These are phyloP conservation scores for Epirrhoe alternata DNA, from an alignment of 2,888 invertebrate genomes.

Conservation along the genomic window DNA sequence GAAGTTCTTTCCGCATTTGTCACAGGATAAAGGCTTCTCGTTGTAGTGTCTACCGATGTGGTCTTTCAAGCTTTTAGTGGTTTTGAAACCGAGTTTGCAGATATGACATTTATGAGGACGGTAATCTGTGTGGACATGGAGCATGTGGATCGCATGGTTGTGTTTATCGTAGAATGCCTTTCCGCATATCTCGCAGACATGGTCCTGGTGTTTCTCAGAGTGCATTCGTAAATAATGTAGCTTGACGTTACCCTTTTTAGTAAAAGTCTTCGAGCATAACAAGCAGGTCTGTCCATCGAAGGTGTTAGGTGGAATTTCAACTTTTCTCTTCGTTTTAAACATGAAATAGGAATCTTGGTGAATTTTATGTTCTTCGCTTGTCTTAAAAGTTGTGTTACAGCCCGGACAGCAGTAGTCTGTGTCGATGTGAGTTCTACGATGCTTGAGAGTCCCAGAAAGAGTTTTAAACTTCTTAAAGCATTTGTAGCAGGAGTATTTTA, in stretches of 20 bases:
- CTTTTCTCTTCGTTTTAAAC: slow-evolving; percentile 8
- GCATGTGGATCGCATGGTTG: slow-evolving; percentile 83
- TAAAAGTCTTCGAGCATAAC: slow-evolving; percentile 23
- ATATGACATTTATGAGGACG: slow-evolving; percentile 69
- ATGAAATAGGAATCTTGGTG: slow-evolving; percentile 14
- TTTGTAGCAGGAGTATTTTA: slow-evolving; percentile 77
- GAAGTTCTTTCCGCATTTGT: slow-evolving; percentile 62
- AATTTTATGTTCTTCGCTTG: slow-evolving; percentile 8
- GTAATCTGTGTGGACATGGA: slow-evolving; percentile 73
- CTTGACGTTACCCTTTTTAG: slow-evolving; percentile 12
- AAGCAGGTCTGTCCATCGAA: slow-evolving; percentile 20
- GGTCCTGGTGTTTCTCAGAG: slow-evolving; percentile 61
- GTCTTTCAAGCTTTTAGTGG: slow-evolving; percentile 45
- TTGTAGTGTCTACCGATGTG: slow-evolving; percentile 62
- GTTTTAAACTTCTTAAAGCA: slow-evolving; percentile 58
- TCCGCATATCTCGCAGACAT: slow-evolving; percentile 85
- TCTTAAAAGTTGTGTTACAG: slow-evolving; percentile 17
- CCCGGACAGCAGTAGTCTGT: slow-evolving; percentile 17
- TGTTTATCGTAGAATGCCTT: slow-evolving; percentile 86
- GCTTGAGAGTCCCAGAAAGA: slow-evolving; percentile 42
- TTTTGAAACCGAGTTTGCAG: slow-evolving; percentile 65
- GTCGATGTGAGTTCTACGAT: slow-evolving; percentile 10
- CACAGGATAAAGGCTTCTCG: slow-evolving; percentile 61
- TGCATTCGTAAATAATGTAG: slow-evolving; percentile 21
- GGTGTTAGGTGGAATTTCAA: slow-evolving; percentile 4